Conservation (phyloP, 2,113 vertebrate genomes). For the Chamaea fasciata region DNA sequence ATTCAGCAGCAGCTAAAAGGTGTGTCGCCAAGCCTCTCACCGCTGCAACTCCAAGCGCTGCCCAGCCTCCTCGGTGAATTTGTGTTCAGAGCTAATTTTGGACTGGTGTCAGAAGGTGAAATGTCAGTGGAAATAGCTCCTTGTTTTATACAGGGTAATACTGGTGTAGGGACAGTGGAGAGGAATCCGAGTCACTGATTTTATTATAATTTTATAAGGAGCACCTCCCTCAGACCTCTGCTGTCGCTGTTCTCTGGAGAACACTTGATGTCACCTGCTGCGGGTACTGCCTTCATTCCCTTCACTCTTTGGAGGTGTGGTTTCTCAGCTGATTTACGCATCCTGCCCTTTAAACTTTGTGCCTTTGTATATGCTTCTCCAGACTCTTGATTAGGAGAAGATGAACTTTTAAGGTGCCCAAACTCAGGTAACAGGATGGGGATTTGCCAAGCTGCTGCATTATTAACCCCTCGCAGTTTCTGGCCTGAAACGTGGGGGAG, state of each 20-base stretch:
- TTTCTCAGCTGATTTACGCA: neutral
- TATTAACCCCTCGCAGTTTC: neutral
- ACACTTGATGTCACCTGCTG: rapidly evolving
- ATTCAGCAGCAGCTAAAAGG: neutral
- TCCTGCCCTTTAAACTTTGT: neutral
- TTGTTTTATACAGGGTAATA: neutral
- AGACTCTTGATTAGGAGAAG: neutral
- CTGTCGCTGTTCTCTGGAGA: neutral
- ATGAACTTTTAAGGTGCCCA: neutral
- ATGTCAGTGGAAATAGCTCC: neutral
- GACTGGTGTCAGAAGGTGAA: neutral
- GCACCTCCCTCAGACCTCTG: neutral
- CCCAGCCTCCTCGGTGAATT: rapidly evolving
- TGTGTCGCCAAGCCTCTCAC: neutral
- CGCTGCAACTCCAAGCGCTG: neutral
- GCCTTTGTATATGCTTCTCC: neutral
- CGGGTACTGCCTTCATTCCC: neutral
- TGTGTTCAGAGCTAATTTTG: neutral
- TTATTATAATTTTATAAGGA: neutral
- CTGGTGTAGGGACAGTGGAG: neutral
- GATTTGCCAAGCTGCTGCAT: neutral
- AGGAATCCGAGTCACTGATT: rapidly evolving
- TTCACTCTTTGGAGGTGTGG: rapidly evolving
- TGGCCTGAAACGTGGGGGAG: neutral
- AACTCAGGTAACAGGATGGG: rapidly evolving